These are phyloP conservation scores for Amblyteles armatorius DNA, from an alignment of 2,888 invertebrate genomes.

Conservation along the genomic window DNA sequence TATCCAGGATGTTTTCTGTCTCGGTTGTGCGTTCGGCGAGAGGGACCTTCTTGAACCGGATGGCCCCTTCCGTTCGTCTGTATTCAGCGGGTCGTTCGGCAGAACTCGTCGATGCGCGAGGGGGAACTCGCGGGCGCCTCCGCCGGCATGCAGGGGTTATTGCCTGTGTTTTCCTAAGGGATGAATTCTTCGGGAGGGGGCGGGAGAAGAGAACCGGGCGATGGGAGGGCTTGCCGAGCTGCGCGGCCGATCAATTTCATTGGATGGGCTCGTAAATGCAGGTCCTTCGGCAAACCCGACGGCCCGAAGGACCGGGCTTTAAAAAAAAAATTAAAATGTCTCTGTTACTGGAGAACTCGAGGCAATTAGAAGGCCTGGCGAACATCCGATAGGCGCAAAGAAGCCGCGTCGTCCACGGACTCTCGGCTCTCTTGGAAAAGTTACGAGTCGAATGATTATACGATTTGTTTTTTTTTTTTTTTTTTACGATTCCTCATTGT, in stretches of 20 bases:
- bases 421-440: background rate
- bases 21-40: constrained; percentile 25
- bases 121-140: constrained; percentile 60
- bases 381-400: background rate
- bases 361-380: background rate
- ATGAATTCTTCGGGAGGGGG: constrained; percentile 70
- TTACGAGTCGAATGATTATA: constrained; percentile 24
- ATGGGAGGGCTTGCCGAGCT: constrained; percentile 23
- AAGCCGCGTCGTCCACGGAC: background rate
- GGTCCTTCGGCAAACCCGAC: constrained; percentile 46
- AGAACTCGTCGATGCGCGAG: background rate
- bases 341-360: background rate
- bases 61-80: constrained; percentile 12
- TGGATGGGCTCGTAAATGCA: constrained; percentile 63
- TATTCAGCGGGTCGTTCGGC: background rate
- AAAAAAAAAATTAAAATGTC: background rate
- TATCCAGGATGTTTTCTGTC: constrained; percentile 51
- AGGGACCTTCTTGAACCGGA: constrained; percentile 38
- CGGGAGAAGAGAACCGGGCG: constrained; percentile 35
- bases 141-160: constrained; percentile 80
- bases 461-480: background rate
- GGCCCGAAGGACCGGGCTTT: background rate
- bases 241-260: constrained; percentile 64
- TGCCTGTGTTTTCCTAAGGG: constrained; percentile 83
- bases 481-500: background rate